Percentiles rank a stretch among this genome's conserved stretches.
phyloP scores from a whole-genome alignment of 2,113 vertebrate genomes.

The Talpa occidentalis region DNA sequence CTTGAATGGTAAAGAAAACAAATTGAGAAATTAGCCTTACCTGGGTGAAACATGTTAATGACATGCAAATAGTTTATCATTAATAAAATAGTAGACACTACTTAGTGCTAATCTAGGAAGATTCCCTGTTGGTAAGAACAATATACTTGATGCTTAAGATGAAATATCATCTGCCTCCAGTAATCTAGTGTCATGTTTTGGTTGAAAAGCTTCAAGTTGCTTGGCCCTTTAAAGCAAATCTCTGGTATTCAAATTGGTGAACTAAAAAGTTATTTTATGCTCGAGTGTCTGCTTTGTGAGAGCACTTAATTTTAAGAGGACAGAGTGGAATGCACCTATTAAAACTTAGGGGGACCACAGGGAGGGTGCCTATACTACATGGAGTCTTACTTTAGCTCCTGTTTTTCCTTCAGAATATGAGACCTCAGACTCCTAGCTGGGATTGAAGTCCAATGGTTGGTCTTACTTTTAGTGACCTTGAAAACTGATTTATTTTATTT shows the following conservation, averaged over 20 bases:
- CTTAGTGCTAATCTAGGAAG: background rate
- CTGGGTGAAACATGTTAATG: conserved; percentile 45
- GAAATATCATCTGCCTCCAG: conserved; percentile 10
- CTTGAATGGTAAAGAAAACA: conserved; percentile 8
- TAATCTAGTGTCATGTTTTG: conserved; percentile 15
- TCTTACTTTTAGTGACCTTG: conserved; percentile 21
- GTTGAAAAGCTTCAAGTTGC: conserved; percentile 59
- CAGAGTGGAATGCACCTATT: conserved; percentile 62
- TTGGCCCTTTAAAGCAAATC: conserved; percentile 63
- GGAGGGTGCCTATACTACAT: background rate
- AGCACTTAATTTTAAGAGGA: conserved; percentile 67
- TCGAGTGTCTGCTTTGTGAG: conserved; percentile 63
- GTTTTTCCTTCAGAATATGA: background rate
- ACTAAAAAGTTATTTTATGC: conserved; percentile 65
- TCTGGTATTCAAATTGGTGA: conserved; percentile 68
- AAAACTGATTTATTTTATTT: conserved; percentile 41
- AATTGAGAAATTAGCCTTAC: background rate
- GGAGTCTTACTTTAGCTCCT: background rate
- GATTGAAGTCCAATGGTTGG: background rate
- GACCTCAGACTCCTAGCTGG: background rate
- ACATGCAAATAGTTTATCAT: conserved; percentile 48
- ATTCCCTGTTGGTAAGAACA: background rate
- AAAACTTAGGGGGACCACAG: conserved; percentile 35
- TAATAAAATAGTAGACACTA: background rate
- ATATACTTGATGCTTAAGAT: background rate